Evolutionary conservation across 2,797 vertebrate species (phyloP).

Genomic region (Cephalopachus bancanus): DNA sequence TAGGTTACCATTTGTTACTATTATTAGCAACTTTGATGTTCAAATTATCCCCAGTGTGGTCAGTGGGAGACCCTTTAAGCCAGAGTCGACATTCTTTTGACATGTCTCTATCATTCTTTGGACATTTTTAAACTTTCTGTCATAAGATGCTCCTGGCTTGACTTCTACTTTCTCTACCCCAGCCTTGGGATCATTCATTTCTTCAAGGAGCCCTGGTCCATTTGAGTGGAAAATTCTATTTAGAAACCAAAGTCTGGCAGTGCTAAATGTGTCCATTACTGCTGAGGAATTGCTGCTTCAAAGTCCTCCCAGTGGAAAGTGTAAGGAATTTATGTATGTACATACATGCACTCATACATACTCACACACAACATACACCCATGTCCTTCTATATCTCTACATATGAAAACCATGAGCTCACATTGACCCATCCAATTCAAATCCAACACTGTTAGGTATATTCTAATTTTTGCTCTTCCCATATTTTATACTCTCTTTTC

Average conservation of each 20-base stretch:
- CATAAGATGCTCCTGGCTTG: neutral
- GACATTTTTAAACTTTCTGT: neutral
- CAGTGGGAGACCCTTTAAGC: neutral
- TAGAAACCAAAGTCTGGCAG: neutral
- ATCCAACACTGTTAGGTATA: neutral
- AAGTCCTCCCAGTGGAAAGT: neutral
- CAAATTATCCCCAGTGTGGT: neutral
- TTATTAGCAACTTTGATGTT: neutral
- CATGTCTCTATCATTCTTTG: neutral
- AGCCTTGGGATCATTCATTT: neutral
- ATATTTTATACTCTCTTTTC: neutral
- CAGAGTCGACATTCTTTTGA: neutral
- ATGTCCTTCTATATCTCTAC: neutral
- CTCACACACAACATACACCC: neutral
- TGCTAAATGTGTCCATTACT: neutral
- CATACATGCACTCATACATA: neutral
- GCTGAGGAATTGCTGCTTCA: neutral
- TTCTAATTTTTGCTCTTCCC: neutral
- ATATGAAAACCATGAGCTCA: neutral
- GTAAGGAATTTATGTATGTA: neutral
- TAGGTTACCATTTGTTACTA: neutral
- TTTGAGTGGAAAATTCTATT: neutral
- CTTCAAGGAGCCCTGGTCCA: neutral
- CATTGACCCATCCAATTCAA: neutral
- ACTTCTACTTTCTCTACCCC: neutral